Conservation (phyloP, 2,113 vertebrate species). For the Pipa parva region DNA sequence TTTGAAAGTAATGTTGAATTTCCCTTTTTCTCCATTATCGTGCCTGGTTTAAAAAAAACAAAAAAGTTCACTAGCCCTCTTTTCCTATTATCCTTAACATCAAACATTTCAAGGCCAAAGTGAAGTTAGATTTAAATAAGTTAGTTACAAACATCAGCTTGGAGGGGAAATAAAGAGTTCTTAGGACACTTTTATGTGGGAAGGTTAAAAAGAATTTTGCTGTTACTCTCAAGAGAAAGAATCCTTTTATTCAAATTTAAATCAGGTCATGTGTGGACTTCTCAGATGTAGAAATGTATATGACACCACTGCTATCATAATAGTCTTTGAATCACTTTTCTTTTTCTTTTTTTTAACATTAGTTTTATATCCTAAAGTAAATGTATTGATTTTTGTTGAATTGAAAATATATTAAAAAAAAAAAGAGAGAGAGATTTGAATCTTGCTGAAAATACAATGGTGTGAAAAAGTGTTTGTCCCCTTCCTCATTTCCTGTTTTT, state of each 20-base stretch:
- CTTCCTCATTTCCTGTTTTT: too few species aligned
- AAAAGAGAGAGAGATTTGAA: too few species aligned
- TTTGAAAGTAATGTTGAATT: not conserved
- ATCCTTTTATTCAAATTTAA: slow-evolving; percentile 32
- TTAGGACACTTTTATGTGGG: slow-evolving; percentile 19
- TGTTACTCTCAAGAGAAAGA: slow-evolving; percentile 11
- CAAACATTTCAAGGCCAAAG: slow-evolving; percentile 5
- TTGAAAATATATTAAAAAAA: too few species aligned
- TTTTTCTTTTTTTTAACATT: too few species aligned
- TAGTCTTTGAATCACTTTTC: slow-evolving; percentile 4
- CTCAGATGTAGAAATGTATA: slow-evolving; percentile 21
- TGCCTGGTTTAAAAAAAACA: not conserved
- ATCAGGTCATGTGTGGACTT: slow-evolving; percentile 4
- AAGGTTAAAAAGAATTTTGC: slow-evolving; percentile 32
- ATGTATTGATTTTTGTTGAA: too few species aligned
- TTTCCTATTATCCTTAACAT: not conserved
- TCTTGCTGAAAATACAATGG: too few species aligned
- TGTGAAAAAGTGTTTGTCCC: too few species aligned
- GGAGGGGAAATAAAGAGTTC: slow-evolving; percentile 9
- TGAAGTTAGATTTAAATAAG: not conserved
- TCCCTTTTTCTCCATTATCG: not conserved
- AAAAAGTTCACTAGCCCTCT: too few species aligned
- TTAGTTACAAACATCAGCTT: slow-evolving; percentile 17
- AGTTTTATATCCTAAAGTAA: too few species aligned
- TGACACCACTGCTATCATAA: slow-evolving; percentile 23